Conservation (phyloP, 2,888 invertebrate species). For the Thera obeliscata region DNA sequence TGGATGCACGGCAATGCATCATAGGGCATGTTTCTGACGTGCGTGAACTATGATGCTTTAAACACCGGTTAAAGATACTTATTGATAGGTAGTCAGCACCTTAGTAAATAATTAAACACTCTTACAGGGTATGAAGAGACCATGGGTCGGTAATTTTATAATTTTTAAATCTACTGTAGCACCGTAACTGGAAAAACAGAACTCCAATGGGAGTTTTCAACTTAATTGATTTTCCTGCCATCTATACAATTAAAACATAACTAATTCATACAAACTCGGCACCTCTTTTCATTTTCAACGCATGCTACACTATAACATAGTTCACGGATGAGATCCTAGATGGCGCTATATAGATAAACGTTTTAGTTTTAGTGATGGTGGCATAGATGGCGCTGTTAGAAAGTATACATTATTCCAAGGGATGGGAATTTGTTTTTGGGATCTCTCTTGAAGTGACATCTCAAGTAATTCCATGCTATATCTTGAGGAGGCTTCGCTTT, state of each 20-base stretch:
- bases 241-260: background rate
- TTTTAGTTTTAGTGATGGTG: background rate
- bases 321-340: conserved; percentile 24
- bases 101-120: too few relatives aligned
- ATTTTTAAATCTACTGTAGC: too few relatives aligned
- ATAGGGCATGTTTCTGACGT: too few relatives aligned
- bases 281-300: background rate
- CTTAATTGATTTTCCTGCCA: background rate
- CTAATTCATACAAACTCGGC: background rate
- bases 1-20: too few relatives aligned
- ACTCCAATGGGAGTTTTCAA: too few relatives aligned
- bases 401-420: conserved; percentile 34
- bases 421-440: conserved; percentile 32
- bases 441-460: conserved; percentile 48
- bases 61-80: too few relatives aligned
- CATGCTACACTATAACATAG: background rate
- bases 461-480: conserved; percentile 57
- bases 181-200: too few relatives aligned
- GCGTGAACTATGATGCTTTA: too few relatives aligned
- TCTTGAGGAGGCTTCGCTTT: conserved; percentile 46
- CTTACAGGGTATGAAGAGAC: too few relatives aligned
- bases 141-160: too few relatives aligned
- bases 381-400: conserved; percentile 15
- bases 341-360: conserved; percentile 21
- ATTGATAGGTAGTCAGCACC: too few relatives aligned